Base-by-base conservation (phyloP, 2,797 vertebrate genomes). In the Nyctibius grandis region DNA sequence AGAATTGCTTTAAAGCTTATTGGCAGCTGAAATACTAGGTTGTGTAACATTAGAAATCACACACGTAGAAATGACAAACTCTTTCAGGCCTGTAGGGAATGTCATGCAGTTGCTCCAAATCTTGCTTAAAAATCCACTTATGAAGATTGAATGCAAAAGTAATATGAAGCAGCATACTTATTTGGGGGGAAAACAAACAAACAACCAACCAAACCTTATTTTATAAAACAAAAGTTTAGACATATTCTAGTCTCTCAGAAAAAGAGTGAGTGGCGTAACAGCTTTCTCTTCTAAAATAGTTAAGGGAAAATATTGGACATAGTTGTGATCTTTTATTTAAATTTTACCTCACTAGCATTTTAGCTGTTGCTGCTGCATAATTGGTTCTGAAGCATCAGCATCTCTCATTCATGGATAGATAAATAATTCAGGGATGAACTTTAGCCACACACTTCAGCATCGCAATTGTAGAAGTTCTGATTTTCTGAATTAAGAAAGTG, bases 371-470 rank as follows among this genome's bases (percentile, higher is more conserved):
- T 94, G 57, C 64, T 90, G 54, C 15, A n/a, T 85, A 88, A 47
- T 75, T 81, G 57, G 22, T 93, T 83, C 60, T 85, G 84, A 92
- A 73, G 57, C 65, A 88, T 95, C 79, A 80, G 38, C 68, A 75
- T 87, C 19, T 91, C 57, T 94, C 79, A 47, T 87, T 93, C 56
- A 21, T 63, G 69, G 50, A 8, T 42, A 61, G 50, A 65, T 95
- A 89, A 93, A 92, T 91, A 96, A 93, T 84, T 92, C 79, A 65
- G 73, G 54, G 60, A 19, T 87, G 56, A 91, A 60, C 67, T 92
- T 76, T 1, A 83, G 59, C 67, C 63, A 53, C 28, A 22, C 15
- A 22, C 40, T 85, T 47, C 29, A 75, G 18, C 48, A 42, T 80
- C 31, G 51, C 36, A 34, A 13, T 86, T 87, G 69, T 63, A 45